phyloP scores from a whole-genome alignment of 2,113 vertebrate genomes.

The Varanus salvator region DNA sequence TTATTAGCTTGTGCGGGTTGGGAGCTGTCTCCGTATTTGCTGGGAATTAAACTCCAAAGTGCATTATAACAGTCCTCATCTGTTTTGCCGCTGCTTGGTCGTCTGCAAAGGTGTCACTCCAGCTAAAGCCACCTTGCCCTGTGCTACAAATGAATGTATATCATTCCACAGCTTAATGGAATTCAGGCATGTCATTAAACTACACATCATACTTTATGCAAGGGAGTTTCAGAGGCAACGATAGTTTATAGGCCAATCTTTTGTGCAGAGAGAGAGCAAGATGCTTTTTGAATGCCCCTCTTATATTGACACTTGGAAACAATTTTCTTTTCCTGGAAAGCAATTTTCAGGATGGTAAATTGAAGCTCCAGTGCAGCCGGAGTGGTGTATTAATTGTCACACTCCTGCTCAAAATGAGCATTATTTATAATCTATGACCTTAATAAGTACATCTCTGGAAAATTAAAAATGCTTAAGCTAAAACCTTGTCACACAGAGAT shows the following conservation, averaged over 20 bases:
- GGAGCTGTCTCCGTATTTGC: background rate
- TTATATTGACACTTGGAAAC: constrained; percentile 6
- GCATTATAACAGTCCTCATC: background rate
- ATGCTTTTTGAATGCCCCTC: constrained; percentile 38
- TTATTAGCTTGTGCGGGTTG: background rate
- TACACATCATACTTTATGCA: background rate
- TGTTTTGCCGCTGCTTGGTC: background rate
- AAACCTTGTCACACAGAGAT: background rate
- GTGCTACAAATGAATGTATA: constrained; percentile 3
- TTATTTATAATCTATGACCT: background rate
- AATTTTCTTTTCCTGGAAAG: constrained; percentile 40
- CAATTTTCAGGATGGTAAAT: constrained; percentile 11
- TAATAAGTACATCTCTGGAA: constrained; percentile 16
- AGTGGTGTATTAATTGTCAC: background rate
- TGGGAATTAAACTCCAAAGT: background rate
- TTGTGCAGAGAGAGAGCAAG: constrained; percentile 22
- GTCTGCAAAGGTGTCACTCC: background rate
- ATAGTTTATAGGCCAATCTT: constrained; percentile 20
- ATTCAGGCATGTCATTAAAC: constrained; percentile 28
- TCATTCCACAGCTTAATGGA: constrained; percentile 15
- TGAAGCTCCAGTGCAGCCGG: background rate
- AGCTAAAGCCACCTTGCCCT: background rate
- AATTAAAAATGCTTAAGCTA: background rate
- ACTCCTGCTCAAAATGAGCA: background rate
- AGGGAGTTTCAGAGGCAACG: background rate